Conservation (phyloP, 2,797 vertebrate species). For the Macropus fuliginosus region DNA sequence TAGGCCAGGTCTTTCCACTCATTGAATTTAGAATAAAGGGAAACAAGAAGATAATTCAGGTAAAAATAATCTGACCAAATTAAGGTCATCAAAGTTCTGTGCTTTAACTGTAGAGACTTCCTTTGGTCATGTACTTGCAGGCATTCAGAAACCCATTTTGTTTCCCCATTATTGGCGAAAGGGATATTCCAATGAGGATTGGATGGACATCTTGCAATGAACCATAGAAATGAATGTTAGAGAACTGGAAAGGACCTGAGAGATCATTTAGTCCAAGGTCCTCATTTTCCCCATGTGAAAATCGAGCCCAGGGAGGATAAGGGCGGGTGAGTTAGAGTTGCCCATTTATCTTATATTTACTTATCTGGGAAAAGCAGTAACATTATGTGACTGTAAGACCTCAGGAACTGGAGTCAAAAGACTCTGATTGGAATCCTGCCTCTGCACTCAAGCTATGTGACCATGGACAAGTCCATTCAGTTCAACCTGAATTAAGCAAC, state of each 20-base stretch:
- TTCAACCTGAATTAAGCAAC: neutral
- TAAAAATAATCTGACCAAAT: slow-evolving; percentile 1
- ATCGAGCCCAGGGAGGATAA: neutral
- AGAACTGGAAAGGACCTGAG: neutral
- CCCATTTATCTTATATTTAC: neutral
- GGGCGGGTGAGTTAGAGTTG: neutral
- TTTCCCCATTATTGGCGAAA: neutral
- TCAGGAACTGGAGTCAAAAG: neutral
- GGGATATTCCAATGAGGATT: neutral
- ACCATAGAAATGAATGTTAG: neutral
- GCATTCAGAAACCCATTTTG: slow-evolving; percentile 41
- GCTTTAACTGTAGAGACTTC: neutral
- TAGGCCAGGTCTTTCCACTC: slow-evolving; percentile 25
- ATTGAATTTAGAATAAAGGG: slow-evolving; percentile 30
- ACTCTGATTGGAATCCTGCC: neutral
- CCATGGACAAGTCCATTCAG: neutral
- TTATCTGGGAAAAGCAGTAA: neutral
- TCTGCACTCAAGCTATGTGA: neutral
- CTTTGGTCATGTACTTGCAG: neutral
- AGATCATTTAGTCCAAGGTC: neutral
- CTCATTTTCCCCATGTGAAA: neutral
- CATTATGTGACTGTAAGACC: neutral
- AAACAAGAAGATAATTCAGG: neutral
- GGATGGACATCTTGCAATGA: slow-evolving; percentile 20
- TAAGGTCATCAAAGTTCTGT: neutral